phyloP scores from a whole-genome alignment of 2,888 invertebrate species.

The Drosophila neotestacea region DNA sequence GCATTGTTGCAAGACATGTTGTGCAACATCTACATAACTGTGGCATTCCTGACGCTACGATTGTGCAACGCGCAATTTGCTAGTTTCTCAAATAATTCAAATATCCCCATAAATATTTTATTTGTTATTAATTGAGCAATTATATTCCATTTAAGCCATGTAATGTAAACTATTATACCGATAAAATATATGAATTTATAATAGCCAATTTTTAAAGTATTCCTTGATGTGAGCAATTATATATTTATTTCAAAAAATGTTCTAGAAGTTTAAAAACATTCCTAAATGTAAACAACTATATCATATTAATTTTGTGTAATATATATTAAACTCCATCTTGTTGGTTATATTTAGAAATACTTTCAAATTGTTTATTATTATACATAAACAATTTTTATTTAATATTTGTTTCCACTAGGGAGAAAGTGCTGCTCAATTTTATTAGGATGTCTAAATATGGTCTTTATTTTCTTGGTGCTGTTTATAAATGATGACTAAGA shows the following conservation, averaged over 20 bases:
- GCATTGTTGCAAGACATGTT: slow-evolving; percentile 39
- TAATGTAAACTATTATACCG: not conserved
- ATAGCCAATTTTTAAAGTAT: not conserved
- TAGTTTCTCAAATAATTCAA: slow-evolving; percentile 23
- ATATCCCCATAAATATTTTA: slow-evolving; percentile 33
- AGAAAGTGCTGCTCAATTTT: slow-evolving; percentile 3
- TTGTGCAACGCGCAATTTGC: slow-evolving; percentile 32
- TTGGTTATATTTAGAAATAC: no score
- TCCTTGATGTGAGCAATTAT: not conserved
- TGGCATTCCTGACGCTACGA: slow-evolving; percentile 25
- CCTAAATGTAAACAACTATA: no score
- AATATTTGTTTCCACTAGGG: not conserved
- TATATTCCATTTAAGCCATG: slow-evolving; percentile 7
- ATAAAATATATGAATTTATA: not conserved
- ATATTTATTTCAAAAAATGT: no score
- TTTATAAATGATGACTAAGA: slow-evolving; percentile 1
- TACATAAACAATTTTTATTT: no score
- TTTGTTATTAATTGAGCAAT: slow-evolving; percentile 55
- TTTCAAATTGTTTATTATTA: no score
- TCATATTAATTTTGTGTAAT: no score
- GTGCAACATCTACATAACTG: slow-evolving; percentile 39
- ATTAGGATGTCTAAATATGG: not conserved
- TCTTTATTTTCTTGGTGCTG: not conserved
- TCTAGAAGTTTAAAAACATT: not conserved
- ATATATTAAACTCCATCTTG: no score